Percentiles rank a stretch among this genome's conserved stretches.
These are phyloP conservation scores for Pipistrellus pipistrellus DNA, from an alignment of 2,797 vertebrate genomes.

Conservation along the genomic window DNA sequence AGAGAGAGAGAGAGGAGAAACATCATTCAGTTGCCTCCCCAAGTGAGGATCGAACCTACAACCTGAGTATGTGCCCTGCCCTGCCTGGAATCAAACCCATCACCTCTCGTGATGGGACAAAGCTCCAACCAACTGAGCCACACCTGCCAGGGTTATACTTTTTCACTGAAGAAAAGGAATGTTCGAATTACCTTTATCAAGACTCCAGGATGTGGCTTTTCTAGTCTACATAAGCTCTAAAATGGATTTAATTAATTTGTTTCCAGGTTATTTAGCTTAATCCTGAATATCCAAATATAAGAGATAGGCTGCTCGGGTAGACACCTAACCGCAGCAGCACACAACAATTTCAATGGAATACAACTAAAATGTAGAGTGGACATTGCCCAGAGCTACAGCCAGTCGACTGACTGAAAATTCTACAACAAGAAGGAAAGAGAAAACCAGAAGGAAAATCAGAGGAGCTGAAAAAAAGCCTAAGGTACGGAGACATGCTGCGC, in stretches of 20 bases:
- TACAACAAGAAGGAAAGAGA: too few relatives aligned
- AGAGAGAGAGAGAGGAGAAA: neutral
- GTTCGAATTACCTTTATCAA: neutral
- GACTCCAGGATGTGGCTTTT: neutral
- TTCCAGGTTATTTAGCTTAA: constrained; percentile 22
- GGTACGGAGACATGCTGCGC: too few relatives aligned
- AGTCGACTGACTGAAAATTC: too few relatives aligned
- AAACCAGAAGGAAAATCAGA: too few relatives aligned
- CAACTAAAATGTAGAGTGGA: too few relatives aligned
- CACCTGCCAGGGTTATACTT: neutral
- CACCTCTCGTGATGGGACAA: neutral
- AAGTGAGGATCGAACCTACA: neutral
- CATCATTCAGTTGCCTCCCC: neutral
- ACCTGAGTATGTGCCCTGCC: neutral
- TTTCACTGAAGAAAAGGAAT: neutral
- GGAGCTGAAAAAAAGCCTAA: too few relatives aligned
- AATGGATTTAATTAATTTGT: neutral
- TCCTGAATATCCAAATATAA: constrained; percentile 32
- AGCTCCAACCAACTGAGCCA: neutral
- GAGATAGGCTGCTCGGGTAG: too few relatives aligned
- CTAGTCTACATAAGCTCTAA: constrained; percentile 22
- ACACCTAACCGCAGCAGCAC: too few relatives aligned
- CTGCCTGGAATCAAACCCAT: neutral
- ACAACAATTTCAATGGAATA: too few relatives aligned
- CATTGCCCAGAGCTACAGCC: too few relatives aligned